Evolutionary conservation across 2,888 invertebrate species (phyloP).

Genomic region (Mythimna vitellina): DNA sequence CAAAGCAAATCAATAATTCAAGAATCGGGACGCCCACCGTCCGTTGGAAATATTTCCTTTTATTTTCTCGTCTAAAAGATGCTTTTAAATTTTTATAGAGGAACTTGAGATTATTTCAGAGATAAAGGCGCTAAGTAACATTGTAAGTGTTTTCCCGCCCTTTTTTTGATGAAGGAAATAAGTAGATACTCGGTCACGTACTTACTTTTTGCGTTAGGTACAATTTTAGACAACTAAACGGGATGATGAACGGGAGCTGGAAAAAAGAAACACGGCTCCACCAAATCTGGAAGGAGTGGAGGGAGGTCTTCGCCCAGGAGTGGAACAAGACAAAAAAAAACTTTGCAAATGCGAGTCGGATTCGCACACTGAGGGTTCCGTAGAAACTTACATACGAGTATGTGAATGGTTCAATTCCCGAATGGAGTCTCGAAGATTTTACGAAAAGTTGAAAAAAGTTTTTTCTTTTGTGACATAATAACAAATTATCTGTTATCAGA

Average conservation of each 20-base stretch:
- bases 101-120: slow-evolving; percentile 59
- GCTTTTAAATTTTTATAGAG: slow-evolving; percentile 64
- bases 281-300: no score
- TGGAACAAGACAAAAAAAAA: no score
- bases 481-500: no score
- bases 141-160: slow-evolving; percentile 37
- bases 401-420: no score
- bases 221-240: neutral
- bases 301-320: no score
- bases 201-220: neutral
- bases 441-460: no score
- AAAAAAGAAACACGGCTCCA: no score
- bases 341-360: no score
- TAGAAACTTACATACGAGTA: no score
- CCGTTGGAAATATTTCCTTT: slow-evolving; percentile 58
- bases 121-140: slow-evolving; percentile 56
- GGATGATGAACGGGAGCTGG: neutral
- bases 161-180: slow-evolving; percentile 38
- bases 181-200: slow-evolving; percentile 2
- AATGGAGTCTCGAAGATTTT: no score
- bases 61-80: slow-evolving; percentile 61
- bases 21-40: slow-evolving; percentile 60
- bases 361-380: no score
- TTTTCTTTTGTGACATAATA: no score
- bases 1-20: slow-evolving; percentile 79